Conservation (phyloP, 2,113 vertebrate species). For the Columbina picui region DNA sequence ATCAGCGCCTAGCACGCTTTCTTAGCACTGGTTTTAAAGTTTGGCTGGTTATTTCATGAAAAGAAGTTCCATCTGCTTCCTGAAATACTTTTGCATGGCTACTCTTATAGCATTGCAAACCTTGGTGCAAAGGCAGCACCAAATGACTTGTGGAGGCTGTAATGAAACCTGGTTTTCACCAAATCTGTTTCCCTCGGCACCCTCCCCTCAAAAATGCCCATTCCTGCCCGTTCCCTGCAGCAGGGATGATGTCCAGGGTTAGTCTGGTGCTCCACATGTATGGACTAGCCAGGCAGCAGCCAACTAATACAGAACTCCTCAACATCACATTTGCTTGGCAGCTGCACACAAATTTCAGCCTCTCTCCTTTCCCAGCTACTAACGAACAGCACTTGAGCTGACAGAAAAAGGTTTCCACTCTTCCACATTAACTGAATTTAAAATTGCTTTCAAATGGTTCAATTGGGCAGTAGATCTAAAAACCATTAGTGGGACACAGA, state of each 20-base stretch:
- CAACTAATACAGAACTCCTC: neutral
- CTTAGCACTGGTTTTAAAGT: fast-evolving
- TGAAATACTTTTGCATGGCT: neutral
- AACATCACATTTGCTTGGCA: fast-evolving
- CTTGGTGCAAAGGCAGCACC: fast-evolving
- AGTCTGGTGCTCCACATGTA: neutral
- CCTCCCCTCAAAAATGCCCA: neutral
- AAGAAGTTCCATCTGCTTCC: neutral
- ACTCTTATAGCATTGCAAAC: fast-evolving
- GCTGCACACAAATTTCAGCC: neutral
- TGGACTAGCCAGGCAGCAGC: fast-evolving
- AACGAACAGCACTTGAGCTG: neutral
- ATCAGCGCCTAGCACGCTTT: neutral
- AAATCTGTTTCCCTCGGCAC: neutral
- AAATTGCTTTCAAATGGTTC: neutral
- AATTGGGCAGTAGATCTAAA: neutral
- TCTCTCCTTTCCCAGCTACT: neutral
- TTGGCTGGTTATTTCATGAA: neutral
- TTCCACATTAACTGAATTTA: neutral
- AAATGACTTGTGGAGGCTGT: neutral
- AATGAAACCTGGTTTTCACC: neutral
- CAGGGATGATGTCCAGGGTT: fast-evolving
- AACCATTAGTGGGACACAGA: neutral
- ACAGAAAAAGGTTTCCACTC: neutral
- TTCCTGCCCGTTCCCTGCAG: neutral